A percentile compares a stretch with the other conserved stretches of the same genome.
phyloP scores from a whole-genome alignment of 2,888 invertebrate species.

The Euplagia quadripunctaria region DNA sequence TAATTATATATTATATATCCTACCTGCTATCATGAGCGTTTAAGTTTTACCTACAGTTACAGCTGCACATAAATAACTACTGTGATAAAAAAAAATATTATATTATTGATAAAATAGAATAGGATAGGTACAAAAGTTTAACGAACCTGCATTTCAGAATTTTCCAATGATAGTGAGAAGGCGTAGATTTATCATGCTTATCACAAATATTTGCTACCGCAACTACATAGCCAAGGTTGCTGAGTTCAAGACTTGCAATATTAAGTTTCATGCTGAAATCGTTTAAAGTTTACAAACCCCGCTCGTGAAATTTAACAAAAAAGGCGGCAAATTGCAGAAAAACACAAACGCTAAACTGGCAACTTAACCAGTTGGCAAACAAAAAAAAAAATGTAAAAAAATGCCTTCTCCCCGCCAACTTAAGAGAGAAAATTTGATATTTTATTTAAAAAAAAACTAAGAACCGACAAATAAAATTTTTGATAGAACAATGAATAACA shows the following conservation, averaged over 20 bases:
- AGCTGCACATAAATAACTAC: not conserved
- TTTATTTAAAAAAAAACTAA: too few species aligned
- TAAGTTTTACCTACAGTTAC: slow-evolving; percentile 3
- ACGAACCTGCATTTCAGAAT: slow-evolving; percentile 80
- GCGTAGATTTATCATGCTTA: slow-evolving; percentile 81
- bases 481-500: too few species aligned
- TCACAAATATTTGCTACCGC: slow-evolving; percentile 75
- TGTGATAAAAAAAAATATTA: not conserved
- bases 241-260: slow-evolving; percentile 78
- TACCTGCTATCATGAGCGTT: too few species aligned
- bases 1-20: too few species aligned
- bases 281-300: too few species aligned
- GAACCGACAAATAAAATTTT: too few species aligned
- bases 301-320: not conserved
- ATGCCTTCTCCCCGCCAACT: too few species aligned
- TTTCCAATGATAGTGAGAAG: slow-evolving; percentile 84
- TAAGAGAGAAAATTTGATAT: too few species aligned
- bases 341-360: not conserved
- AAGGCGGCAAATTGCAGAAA: not conserved
- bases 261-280: slow-evolving; percentile 53
- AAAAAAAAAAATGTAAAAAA: too few species aligned
- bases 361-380: too few species aligned
- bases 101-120: not conserved
- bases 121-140: not conserved
- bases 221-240: slow-evolving; percentile 69